Evolutionary conservation across 2,113 vertebrate genomes (phyloP), one percentile per base, ranked within the genome.

Genomic region (Cariama cristata): DNA sequence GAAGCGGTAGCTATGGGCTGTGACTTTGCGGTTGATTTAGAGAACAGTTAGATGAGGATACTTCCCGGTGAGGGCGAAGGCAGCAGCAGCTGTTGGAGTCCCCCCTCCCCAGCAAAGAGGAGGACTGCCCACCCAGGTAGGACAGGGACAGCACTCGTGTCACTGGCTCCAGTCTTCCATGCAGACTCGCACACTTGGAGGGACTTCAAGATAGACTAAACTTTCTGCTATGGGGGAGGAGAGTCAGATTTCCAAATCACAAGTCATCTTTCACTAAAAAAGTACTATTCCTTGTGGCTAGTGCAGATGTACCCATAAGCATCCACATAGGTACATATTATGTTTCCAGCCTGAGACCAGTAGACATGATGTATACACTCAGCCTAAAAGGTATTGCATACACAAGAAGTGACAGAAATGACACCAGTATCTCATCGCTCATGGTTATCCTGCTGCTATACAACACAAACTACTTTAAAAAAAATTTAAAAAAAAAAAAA

Each of bases 321-420:
- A 74, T 44, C 42, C 22, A 38, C 7, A 6, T 3, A 38, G 15
- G 11, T 5, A 64, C 2, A 2, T 22, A 2, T 1, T 44, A 1
- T 9, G 3, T 66, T 72, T 82, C 42, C 63, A 76, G 5, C 18
- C 38, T 58, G 56, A 79, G 21, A 40, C 7, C 27, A 33, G 50
- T 14, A 49, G 14, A 18, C 2, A 2, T 14, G 45, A n/a, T 22
- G 8, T 4, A 28, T 3, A 8, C 3, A 2, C 7, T 72, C 35
- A 68, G 45, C 10, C 33, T 83, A 26, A 26, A 56, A 59, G 64
- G 0, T 22, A 16, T 3, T 33, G 16, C n/a, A 19, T 12, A 11
- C 9, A 11, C 8, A 26, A 82, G 33, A 32, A 16, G 30, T 44
- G 35, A 76, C 28, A 73, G 50, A 94, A 89, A 26, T 58, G 5